Percentiles rank a stretch among this genome's conserved stretches.
Conservation (phyloP, 2,888 invertebrate species). For the Ectemnius continuus region DNA sequence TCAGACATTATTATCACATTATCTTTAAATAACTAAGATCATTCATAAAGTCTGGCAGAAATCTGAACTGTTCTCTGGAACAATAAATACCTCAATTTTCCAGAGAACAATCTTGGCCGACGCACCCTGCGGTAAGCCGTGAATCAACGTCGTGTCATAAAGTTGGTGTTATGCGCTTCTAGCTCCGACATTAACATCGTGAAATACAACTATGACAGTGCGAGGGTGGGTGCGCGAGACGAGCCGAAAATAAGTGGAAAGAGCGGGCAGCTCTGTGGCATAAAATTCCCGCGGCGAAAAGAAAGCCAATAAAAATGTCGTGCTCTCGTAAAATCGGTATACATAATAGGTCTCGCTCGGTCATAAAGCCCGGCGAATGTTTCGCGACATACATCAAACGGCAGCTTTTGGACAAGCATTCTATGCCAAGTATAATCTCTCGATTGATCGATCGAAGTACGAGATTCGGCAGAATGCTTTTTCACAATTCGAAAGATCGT, state of each 20-base stretch:
- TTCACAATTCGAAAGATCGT: too few species aligned
- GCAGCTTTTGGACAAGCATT: too few species aligned
- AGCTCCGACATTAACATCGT: background rate
- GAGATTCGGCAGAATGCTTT: too few species aligned
- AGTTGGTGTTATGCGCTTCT: background rate
- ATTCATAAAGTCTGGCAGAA: too few species aligned
- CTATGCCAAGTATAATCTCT: too few species aligned
- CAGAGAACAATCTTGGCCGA: too few species aligned
- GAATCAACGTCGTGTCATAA: background rate
- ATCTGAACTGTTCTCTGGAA: too few species aligned
- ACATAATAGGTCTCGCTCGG: background rate
- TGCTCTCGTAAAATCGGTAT: background rate
- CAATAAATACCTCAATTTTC: too few species aligned
- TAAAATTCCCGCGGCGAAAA: background rate
- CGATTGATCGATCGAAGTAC: too few species aligned
- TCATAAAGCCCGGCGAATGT: background rate
- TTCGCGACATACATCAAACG: background rate
- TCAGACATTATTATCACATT: background rate
- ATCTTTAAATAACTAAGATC: too few species aligned
- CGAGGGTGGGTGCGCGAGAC: background rate
- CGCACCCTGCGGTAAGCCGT: background rate
- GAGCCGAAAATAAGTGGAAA: conserved; percentile 2
- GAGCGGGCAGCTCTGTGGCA: background rate
- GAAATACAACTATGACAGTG: background rate
- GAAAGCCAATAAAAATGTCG: conserved; percentile 4